Evolutionary conservation across 1,140 invertebrate genomes (phyloP), one percentile per base, ranked within the genome.

Genomic region (Varroa destructor): DNA sequence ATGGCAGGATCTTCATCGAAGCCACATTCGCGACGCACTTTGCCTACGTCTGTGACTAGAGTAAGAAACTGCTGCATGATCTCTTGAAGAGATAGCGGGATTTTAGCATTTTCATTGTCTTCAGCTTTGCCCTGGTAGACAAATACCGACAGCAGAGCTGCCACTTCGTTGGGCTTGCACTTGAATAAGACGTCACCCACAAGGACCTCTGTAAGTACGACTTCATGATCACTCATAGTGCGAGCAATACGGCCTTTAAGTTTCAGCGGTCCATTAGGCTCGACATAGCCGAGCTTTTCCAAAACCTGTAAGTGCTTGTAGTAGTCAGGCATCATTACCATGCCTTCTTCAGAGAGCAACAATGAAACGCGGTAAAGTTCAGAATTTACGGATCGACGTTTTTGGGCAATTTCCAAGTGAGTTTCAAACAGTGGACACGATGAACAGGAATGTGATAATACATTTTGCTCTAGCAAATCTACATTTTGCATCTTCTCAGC

Each of bases 121-220:
- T 83, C 74, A 79, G 86, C 79, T 77, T 88, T 89, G 70, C 87
- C 88, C 82, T 97, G 90, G 80, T 92, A 96, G 25, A 97, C 91
- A 73, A 97, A 84, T 71, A 88, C 87, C 0, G 93, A 97, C 4
- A 97, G 79, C 12, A 96, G 77, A 0, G 93, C 90, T 1, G 93
- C 93, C 67, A 99, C 95, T 81, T 97, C 93, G 0, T 89, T 86
- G 0, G 91, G 88, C 75, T 86, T 84, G 42, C 80, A 75, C 12
- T 81, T 79, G 71, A 81, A 78, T 67, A 99, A 85, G 70, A 93
- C 85, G 81, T 97, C 95, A 73, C 90, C 85, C 72, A 97, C 87
- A n/a, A 99, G 87, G 1, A 99, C 80, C 81, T 99, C 96, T 0
- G 94, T 97, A 61, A 99, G 88, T 37, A 99, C 84, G 1, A 99